Conservation (phyloP, 64 coral and sea anemone genomes). For the Montipora efflorescens region DNA sequence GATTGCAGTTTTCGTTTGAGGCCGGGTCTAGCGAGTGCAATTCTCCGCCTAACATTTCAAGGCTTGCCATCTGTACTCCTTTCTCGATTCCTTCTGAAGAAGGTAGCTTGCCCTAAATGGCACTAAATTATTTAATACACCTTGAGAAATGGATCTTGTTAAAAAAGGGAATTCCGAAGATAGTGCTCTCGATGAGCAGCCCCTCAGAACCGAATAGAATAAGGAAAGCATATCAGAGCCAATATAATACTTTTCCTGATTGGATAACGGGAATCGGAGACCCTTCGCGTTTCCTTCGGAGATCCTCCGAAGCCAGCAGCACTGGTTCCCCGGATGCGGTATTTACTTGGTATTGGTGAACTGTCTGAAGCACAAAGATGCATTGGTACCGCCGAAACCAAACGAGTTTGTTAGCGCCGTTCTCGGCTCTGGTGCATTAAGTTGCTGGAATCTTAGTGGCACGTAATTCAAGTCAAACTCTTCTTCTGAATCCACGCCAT, state of each 20-base stretch:
- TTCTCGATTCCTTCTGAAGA: not conserved
- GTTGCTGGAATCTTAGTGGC: slow-evolving; percentile 55
- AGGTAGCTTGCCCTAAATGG: not conserved
- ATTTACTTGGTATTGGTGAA: not conserved
- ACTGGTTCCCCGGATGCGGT: not conserved
- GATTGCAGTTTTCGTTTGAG: no score
- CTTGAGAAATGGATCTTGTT: no score
- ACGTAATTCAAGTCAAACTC: slow-evolving; percentile 95
- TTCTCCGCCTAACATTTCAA: not conserved
- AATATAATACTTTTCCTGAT: not conserved
- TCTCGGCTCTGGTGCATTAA: slow-evolving; percentile 15
- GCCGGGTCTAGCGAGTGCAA: not conserved
- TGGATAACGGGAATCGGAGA: not conserved
- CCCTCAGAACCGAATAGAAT: not conserved
- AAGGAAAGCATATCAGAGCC: not conserved
- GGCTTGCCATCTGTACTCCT: not conserved
- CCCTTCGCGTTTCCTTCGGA: not conserved
- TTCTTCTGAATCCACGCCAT: slow-evolving; percentile 67
- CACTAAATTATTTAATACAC: no score
- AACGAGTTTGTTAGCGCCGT: slow-evolving; percentile 92
- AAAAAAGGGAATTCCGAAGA: not conserved
- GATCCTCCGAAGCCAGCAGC: not conserved
- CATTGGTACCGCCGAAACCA: slow-evolving; percentile 97
- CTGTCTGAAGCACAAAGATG: slow-evolving; percentile 87
- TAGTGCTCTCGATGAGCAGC: not conserved